These are phyloP conservation scores for Lytechinus pictus DNA, from an alignment of 35 echinoderm and acorn worm species.

Conservation along the genomic window DNA sequence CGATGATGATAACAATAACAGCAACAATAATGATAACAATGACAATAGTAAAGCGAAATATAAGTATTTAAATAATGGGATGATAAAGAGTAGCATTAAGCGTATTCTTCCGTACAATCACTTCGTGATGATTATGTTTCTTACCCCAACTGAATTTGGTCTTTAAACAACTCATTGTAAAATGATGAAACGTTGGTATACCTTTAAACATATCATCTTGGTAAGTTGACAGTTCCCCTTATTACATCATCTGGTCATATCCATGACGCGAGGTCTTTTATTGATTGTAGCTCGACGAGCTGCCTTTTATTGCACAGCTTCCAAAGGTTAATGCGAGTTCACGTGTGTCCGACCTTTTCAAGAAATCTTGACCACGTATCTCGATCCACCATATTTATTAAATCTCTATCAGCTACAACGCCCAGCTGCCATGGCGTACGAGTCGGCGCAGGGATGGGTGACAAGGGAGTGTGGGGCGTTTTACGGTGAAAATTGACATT, in stretches of 20 bases:
- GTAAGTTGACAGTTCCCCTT: neutral
- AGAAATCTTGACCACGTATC: neutral
- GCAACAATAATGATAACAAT: too few relatives aligned
- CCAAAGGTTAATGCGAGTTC: conserved; percentile 10
- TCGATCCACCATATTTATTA: neutral
- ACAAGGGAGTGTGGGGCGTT: neutral
- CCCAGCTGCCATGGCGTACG: neutral
- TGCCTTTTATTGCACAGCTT: conserved; percentile 2
- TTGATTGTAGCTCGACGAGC: neutral
- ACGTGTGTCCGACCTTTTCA: neutral
- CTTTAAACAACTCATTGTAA: neutral
- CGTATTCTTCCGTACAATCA: too few relatives aligned
- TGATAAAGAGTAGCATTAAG: too few relatives aligned
- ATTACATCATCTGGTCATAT: neutral
- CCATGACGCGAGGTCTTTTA: neutral
- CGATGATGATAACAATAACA: too few relatives aligned
- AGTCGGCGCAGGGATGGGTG: neutral
- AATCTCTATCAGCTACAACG: neutral
- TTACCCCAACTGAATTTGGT: too few relatives aligned
- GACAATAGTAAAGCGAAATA: too few relatives aligned
- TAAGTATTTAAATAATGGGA: too few relatives aligned
- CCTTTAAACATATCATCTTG: neutral
- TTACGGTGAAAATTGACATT: neutral
- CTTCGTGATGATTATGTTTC: too few relatives aligned
- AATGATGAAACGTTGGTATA: neutral